Evolutionary conservation across 2,888 invertebrate genomes (phyloP), one percentile per base, ranked within the genome.

Genomic region (Dermolepida albohirtum): DNA sequence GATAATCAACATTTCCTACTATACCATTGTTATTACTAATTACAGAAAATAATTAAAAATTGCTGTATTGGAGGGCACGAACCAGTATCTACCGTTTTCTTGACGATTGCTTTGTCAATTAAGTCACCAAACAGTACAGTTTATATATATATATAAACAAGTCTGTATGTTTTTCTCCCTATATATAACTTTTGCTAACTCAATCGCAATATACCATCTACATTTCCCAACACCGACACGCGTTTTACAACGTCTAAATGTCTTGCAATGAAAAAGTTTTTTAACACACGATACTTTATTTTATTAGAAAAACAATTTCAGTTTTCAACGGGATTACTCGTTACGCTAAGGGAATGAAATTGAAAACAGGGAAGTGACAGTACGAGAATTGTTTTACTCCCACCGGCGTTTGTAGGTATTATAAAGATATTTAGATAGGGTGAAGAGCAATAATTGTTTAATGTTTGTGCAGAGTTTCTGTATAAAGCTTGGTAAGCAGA

Each of bases 401-500:
- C 27, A 49, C 11, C 39, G 22, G 14, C 52, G 39, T 50, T 51
- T 50, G 34, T 14, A 14, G 12, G 44, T n/a, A 65, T 54, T 54
- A 54, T 5, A 64, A 65, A 17, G 44, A 17, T 55, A 34, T 64
- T 44, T 16, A 16, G 43, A 14, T 43, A 52, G 39, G 34, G 14
- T 29, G 40, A 22, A 59, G 55, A 41, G 27, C 66, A 27, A 51
- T 67, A 62, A 62, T 62, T 67, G 66, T 51, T 62, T 67, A 67
- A 67, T 50, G 62, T 67, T 67, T 29, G 51, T 43, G 62, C 47
- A 34, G 47, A 62, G 44, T 14, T 62, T 29, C 16, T 14, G 34
- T 59, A 22, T 51, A 62, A 67, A 62, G 51, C 66, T 43, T 62
- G 39, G 57, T 50, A 66, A 66, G 57, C 66, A 66, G 66, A 66